Evolutionary conservation across 2,113 vertebrate genomes (phyloP), one percentile per base, ranked within the genome.

Genomic region (Calidris pygmaea): DNA sequence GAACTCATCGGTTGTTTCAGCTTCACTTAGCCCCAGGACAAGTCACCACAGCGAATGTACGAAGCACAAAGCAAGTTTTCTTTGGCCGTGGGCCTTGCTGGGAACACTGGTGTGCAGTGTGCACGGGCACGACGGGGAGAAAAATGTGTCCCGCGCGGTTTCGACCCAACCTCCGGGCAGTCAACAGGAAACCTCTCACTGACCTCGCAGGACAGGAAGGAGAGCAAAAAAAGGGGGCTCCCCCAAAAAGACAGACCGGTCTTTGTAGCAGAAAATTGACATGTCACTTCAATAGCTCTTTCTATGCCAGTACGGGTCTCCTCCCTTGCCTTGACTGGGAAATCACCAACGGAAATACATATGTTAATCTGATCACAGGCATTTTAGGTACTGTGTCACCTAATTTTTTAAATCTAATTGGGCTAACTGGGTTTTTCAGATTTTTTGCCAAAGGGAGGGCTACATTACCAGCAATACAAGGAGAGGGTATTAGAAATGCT

Each of bases 141-240:
- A 20, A 92, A 79, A 68, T 0, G 5, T 18, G 7, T 39, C 41
- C 67, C 0, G 0, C 12, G 15, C 1, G 0, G 45, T 47, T 92
- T 73, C 68, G 74, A 70, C 9, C 23, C 59, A 82, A 5, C 7
- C 26, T 35, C 26, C 1, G 1, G 16, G 16, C 7, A 5, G 27
- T 34, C 56, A 87, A 45, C 4, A 74, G 41, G 52, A 77, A 62
- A 53, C 27, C 72, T 90, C 53, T 68, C 35, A 73, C 1, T 85
- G 53, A 60, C 47, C 24, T 48, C 5, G 0, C 10, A 56, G 22
- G 30, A 52, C 2, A 1, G 50, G 19, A 90, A 79, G 63, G 23
- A 56, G 23, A 37, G 27, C 9, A 47, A 47, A 10, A 26, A 55
- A 37, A 58, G 30, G 24, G 12, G 6, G 19, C 2, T 29, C 22